Conservation (phyloP, 2,888 invertebrate species). For the Eucera pruinosa region DNA sequence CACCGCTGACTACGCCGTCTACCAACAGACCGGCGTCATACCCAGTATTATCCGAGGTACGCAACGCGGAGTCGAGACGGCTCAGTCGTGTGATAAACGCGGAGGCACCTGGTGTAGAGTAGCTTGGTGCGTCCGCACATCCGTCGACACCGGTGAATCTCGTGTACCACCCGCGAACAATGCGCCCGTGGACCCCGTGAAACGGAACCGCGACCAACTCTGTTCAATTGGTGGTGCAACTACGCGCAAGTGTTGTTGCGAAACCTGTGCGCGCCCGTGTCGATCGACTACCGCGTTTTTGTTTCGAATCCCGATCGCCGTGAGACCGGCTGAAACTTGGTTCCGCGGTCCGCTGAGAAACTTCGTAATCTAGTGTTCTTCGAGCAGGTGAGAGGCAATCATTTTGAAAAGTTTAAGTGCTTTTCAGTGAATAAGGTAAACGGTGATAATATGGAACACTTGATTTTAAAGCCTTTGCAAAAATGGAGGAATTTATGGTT, state of each 20-base stretch:
- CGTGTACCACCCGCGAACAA: conserved; percentile 31
- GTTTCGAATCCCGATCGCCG: neutral
- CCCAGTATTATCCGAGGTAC: conserved; percentile 65
- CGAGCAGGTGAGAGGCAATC: conserved; percentile 5
- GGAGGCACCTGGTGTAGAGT: conserved; percentile 58
- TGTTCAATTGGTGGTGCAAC: conserved; percentile 32
- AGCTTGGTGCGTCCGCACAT: conserved; percentile 45
- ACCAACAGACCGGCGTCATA: conserved; percentile 65
- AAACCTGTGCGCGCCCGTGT: conserved; percentile 23
- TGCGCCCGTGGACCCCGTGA: conserved; percentile 46
- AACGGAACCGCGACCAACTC: conserved; percentile 34
- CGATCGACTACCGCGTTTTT: conserved; percentile 22
- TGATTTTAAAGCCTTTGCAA: no score
- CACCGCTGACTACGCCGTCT: conserved; percentile 60
- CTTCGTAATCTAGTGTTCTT: neutral
- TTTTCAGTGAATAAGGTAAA: no score
- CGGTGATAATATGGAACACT: no score
- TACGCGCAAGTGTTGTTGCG: conserved; percentile 45
- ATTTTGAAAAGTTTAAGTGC: no score
- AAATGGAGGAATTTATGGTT: no score
- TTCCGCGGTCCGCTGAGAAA: neutral
- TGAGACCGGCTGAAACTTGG: conserved; percentile 15
- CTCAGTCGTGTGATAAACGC: conserved; percentile 71
- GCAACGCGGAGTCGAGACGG: conserved; percentile 51
- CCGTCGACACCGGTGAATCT: conserved; percentile 43